These are phyloP conservation scores for Lordiphosa mommai DNA, from an alignment of 1,140 invertebrate species.

Conservation along the genomic window DNA sequence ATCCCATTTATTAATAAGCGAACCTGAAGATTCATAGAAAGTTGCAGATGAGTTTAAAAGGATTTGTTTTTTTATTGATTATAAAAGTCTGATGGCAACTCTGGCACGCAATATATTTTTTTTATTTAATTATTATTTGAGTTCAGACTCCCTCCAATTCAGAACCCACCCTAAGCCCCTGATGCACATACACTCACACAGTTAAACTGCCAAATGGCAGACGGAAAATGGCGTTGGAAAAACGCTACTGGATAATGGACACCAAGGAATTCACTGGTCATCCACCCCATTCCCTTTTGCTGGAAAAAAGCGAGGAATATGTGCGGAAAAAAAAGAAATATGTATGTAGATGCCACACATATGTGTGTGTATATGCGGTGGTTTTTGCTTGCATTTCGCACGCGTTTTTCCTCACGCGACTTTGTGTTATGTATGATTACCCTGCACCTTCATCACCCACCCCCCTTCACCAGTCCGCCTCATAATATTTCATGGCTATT, in stretches of 20 bases:
- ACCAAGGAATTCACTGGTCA: constrained; percentile 47
- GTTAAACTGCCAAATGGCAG: too few species aligned
- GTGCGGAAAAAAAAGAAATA: not conserved
- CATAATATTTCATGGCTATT: constrained; percentile 72
- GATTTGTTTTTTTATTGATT: too few species aligned
- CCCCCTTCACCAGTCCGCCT: constrained; percentile 12
- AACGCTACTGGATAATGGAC: constrained; percentile 52
- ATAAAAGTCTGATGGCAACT: too few species aligned
- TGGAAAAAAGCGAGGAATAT: constrained; percentile 20
- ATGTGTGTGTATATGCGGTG: constrained; percentile 1
- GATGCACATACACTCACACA: too few species aligned
- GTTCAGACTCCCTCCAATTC: too few species aligned
- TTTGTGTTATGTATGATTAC: constrained; percentile 44
- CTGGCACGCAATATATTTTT: too few species aligned
- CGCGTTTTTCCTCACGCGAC: constrained; percentile 33
- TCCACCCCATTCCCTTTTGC: constrained; percentile 1
- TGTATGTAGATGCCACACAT: constrained; percentile 2
- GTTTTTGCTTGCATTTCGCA: constrained; percentile 29
- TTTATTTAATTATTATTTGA: too few species aligned
- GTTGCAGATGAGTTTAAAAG: too few species aligned
- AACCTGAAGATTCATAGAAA: too few species aligned
- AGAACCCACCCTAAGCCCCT: too few species aligned
- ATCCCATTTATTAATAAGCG: too few species aligned
- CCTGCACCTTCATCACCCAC: not conserved
- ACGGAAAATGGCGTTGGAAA: too few species aligned